Conservation (phyloP, 2,888 invertebrate genomes). For the Lydus trimaculatus region DNA sequence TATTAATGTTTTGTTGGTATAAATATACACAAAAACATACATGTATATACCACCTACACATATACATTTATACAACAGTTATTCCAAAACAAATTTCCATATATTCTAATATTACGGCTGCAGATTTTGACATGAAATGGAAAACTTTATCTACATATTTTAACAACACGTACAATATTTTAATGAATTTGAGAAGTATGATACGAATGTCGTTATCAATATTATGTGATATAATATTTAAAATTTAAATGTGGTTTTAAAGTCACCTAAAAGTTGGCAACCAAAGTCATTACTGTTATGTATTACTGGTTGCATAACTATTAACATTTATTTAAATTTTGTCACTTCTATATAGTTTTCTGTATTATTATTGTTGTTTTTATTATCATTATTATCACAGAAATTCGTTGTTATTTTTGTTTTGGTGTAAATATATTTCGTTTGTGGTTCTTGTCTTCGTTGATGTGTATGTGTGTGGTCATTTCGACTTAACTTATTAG, state of each 20-base stretch:
- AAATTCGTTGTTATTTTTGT: not conserved
- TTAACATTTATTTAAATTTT: not conserved
- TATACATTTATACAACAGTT: not conserved
- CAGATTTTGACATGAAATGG: not conserved
- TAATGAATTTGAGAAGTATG: not conserved
- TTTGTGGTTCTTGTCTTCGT: not conserved
- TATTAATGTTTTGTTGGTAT: not conserved
- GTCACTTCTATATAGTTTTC: not conserved
- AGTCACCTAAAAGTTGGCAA: not conserved
- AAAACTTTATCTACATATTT: not conserved
- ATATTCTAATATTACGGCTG: no score
- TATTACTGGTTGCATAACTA: conserved; percentile 4
- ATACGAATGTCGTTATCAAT: not conserved
- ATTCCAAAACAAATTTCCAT: conserved; percentile 1
- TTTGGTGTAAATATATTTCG: not conserved
- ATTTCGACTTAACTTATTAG: conserved; percentile 26
- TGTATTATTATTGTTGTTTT: not conserved
- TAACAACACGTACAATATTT: not conserved
- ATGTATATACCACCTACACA: no score
- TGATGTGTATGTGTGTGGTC: conserved; percentile 43
- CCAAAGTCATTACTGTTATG: not conserved
- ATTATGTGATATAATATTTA: not conserved
- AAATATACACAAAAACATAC: not conserved
- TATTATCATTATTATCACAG: no score
- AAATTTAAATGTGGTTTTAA: not conserved